A percentile compares a stretch with the other conserved stretches of the same genome.
Conservation (phyloP, 2,797 vertebrate genomes). For the Gallirallus australis region DNA sequence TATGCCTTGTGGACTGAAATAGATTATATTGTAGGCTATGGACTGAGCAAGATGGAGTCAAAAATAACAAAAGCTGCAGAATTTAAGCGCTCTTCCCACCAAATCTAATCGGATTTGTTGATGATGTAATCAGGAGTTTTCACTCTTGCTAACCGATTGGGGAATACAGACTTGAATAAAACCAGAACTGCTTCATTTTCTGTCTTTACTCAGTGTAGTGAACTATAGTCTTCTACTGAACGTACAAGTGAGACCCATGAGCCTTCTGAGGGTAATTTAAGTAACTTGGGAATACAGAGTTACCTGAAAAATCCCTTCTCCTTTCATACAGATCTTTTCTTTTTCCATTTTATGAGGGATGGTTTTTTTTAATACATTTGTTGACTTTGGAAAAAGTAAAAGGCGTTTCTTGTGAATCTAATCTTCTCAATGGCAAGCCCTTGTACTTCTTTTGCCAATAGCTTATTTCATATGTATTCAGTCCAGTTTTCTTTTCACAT, state of each 20-base stretch:
- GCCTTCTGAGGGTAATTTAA: neutral
- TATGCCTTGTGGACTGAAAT: neutral
- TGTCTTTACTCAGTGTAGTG: neutral
- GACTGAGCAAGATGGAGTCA: neutral
- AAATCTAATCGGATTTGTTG: neutral
- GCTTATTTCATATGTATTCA: conserved; percentile 65
- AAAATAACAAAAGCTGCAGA: neutral
- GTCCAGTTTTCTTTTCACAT: conserved; percentile 73
- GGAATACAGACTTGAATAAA: neutral
- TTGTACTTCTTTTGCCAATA: conserved; percentile 59
- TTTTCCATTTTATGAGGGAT: neutral
- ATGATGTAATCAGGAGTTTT: neutral
- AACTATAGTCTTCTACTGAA: neutral
- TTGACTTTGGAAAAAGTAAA: conserved; percentile 57
- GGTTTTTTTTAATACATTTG: neutral
- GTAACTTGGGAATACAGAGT: neutral
- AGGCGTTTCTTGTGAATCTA: conserved; percentile 65
- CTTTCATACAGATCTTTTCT: neutral
- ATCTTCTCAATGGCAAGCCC: conserved; percentile 71
- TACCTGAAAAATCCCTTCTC: conserved; percentile 47
- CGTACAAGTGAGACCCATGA: neutral
- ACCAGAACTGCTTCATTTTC: neutral
- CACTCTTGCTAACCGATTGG: neutral
- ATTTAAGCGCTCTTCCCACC: neutral
- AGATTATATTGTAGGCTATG: neutral